phyloP scores from a whole-genome alignment of 1,140 invertebrate genomes.

The Dolichoris vasculosae region DNA sequence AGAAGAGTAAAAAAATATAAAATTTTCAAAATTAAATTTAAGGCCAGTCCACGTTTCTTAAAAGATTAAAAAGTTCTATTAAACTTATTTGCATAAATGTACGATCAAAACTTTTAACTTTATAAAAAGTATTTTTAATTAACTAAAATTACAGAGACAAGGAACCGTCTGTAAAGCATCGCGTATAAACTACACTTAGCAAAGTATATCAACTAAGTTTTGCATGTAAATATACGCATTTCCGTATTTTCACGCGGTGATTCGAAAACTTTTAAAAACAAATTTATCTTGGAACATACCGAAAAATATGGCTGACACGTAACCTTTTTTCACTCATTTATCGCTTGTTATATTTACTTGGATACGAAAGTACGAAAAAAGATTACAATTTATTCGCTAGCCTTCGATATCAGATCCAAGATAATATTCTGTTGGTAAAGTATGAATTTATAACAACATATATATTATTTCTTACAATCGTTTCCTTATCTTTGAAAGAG shows the following conservation, averaged over 20 bases:
- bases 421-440: conserved; percentile 9
- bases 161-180: not conserved
- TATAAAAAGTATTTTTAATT: not conserved
- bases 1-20: not conserved
- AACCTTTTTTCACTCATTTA: conserved; percentile 33
- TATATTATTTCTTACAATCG: not conserved
- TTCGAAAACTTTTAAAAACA: conserved; percentile 33
- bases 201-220: conserved; percentile 14
- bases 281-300: conserved; percentile 41
- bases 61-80: not conserved
- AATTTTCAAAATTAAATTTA: not conserved
- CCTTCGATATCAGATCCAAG: conserved; percentile 18
- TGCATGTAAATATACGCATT: conserved; percentile 42
- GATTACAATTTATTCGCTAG: not conserved
- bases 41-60: not conserved
- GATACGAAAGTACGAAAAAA: conserved; percentile 18
- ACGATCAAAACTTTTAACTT: not conserved
- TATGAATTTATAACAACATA: not conserved
- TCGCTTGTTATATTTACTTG: conserved; percentile 32
- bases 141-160: not conserved
- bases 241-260: conserved; percentile 22
- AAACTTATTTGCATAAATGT: not conserved
- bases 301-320: conserved; percentile 32
- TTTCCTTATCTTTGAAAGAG: not conserved
- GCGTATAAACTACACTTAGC: not conserved